Conservation (phyloP, 2,888 invertebrate species). For the Caenorhabditis panamensis region DNA sequence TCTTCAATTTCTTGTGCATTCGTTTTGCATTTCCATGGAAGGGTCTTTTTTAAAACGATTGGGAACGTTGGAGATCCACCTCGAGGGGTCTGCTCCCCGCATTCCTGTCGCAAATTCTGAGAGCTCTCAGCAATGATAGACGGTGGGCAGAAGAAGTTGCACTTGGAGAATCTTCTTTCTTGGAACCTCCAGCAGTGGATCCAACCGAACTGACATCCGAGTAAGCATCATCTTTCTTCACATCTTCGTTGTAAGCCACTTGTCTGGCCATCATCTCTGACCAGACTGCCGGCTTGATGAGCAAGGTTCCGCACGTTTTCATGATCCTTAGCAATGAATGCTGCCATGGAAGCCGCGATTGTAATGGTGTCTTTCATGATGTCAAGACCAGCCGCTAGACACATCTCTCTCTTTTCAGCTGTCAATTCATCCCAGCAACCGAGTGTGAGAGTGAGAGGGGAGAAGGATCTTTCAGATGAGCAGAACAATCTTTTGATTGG, state of each 20-base stretch:
- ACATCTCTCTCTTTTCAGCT: slow-evolving; percentile 83
- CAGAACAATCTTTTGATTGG: slow-evolving; percentile 98
- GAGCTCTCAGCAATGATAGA: slow-evolving; percentile 20
- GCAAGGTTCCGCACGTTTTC: slow-evolving; percentile 51
- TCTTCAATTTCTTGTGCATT: slow-evolving; percentile 73
- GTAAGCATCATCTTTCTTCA: slow-evolving; percentile 58
- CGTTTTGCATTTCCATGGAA: slow-evolving; percentile 76
- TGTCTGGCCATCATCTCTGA: slow-evolving; percentile 65
- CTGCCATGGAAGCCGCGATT: slow-evolving; percentile 86
- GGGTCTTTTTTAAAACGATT: slow-evolving; percentile 55
- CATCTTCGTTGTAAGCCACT: slow-evolving; percentile 65
- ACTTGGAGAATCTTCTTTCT: slow-evolving; percentile 30
- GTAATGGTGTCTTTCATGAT: slow-evolving; percentile 94
- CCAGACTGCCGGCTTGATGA: slow-evolving; percentile 47
- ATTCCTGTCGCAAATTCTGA: slow-evolving; percentile 46
- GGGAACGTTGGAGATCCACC: slow-evolving; percentile 70
- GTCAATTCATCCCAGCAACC: slow-evolving; percentile 92
- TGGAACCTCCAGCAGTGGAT: slow-evolving; percentile 5
- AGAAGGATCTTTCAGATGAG: slow-evolving; percentile 96
- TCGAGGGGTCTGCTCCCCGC: slow-evolving; percentile 73
- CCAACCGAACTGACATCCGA: slow-evolving; percentile 43
- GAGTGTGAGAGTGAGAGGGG: slow-evolving; percentile 87
- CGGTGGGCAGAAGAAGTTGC: slow-evolving; percentile 21
- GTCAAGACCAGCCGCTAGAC: slow-evolving; percentile 83
- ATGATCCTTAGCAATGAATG: slow-evolving; percentile 58